These are phyloP conservation scores for Scaeva pyrastri DNA, from an alignment of 2,888 invertebrate genomes.

Conservation along the genomic window DNA sequence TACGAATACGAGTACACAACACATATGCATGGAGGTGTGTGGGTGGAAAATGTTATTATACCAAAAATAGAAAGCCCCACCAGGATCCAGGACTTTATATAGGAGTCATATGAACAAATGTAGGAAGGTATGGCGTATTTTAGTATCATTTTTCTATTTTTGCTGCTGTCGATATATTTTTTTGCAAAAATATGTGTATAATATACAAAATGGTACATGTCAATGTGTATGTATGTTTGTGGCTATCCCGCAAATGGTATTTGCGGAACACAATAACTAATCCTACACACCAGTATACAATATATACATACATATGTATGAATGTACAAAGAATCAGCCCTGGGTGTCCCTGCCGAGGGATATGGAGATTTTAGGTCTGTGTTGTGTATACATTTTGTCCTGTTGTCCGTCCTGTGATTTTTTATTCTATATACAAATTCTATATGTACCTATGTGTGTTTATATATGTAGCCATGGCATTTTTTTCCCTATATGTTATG, in stretches of 20 bases:
- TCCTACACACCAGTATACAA: background rate
- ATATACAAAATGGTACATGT: background rate
- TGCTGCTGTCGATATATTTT: slow-evolving; percentile 28
- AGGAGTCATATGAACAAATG: background rate
- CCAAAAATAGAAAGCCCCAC: slow-evolving; percentile 22
- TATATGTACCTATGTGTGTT: background rate
- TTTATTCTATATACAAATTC: background rate
- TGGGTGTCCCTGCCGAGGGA: slow-evolving; percentile 15
- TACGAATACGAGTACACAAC: no score
- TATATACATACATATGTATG: no score
- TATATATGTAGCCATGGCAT: background rate
- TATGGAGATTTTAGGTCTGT: slow-evolving; percentile 10
- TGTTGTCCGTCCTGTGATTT: slow-evolving; percentile 20
- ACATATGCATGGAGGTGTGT: background rate
- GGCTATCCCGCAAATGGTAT: slow-evolving; percentile 13
- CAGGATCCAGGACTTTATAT: background rate
- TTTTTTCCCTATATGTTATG: background rate
- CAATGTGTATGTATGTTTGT: slow-evolving; percentile 36
- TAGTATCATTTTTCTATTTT: slow-evolving; percentile 5
- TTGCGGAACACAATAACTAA: slow-evolving; percentile 20
- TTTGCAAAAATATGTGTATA: slow-evolving; percentile 16
- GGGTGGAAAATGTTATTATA: slow-evolving; percentile 1
- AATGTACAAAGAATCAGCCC: no score
- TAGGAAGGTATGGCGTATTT: background rate
- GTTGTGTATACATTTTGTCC: background rate